Percentiles rank a stretch among this genome's conserved stretches.
phyloP scores from a whole-genome alignment of 2,888 invertebrate species.

The Ischnus inquisitorius region DNA sequence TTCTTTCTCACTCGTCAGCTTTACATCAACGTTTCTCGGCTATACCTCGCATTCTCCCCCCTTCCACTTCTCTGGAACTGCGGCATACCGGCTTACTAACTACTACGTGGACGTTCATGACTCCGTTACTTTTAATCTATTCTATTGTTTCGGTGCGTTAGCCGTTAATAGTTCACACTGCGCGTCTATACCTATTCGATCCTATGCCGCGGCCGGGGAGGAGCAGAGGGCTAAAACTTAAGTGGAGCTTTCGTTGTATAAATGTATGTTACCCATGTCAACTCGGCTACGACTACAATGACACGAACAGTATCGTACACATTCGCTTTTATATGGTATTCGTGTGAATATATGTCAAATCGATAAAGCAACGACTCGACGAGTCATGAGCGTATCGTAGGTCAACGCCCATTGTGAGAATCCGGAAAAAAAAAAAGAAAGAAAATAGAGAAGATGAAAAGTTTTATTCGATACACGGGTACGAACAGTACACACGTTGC shows the following conservation, averaged over 20 bases:
- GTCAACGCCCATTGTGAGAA: constrained; percentile 62
- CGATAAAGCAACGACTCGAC: constrained; percentile 64
- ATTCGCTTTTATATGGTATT: constrained; percentile 5
- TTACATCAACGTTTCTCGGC: constrained; percentile 33
- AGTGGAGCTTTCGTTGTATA: constrained; percentile 7
- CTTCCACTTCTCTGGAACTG: not conserved
- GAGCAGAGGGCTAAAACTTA: not conserved
- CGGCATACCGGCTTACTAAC: constrained; percentile 14
- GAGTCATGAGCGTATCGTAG: constrained; percentile 59
- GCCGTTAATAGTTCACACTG: constrained; percentile 36
- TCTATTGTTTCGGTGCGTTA: constrained; percentile 57
- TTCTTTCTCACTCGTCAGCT: constrained; percentile 30
- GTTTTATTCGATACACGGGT: not conserved
- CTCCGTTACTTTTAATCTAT: constrained; percentile 49
- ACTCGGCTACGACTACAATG: not conserved
- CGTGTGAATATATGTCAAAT: constrained; percentile 63
- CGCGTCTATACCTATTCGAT: not conserved
- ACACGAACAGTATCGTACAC: not conserved
- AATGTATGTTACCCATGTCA: constrained; percentile 33
- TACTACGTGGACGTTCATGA: not conserved
- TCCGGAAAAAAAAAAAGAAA: constrained; percentile 11
- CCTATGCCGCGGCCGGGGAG: not conserved
- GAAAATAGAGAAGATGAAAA: constrained; percentile 28
- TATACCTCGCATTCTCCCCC: constrained; percentile 15
- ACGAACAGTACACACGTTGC: not conserved